Conservation (phyloP, 1,140 invertebrate genomes). For the Triops cancriformis region DNA sequence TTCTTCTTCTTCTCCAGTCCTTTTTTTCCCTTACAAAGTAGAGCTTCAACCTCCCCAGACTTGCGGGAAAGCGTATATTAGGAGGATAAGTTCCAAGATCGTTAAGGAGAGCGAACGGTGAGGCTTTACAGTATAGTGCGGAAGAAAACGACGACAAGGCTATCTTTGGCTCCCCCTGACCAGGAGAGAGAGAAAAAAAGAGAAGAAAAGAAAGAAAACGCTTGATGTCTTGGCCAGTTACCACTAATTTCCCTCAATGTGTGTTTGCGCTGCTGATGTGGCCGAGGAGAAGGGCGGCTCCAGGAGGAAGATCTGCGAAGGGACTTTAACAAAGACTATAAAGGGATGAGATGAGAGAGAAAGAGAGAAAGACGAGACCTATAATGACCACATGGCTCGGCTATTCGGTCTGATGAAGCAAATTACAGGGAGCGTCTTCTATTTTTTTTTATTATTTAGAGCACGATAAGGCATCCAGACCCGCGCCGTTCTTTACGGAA, state of each 20-base stretch:
- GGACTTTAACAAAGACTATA: constrained; percentile 2
- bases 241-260: constrained; percentile 5
- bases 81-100: not conserved
- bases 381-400: constrained; percentile 7
- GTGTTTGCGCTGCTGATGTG: constrained; percentile 9
- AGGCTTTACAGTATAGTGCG: not conserved
- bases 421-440: not conserved
- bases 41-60: no score
- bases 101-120: not conserved
- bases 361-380: not conserved
- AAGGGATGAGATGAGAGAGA: not conserved
- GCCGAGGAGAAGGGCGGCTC: not conserved
- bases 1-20: not conserved
- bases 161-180: not conserved
- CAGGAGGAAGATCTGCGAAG: not conserved
- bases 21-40: not conserved
- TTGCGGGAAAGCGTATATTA: no score
- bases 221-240: constrained; percentile 4
- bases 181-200: not conserved
- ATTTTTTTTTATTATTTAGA: not conserved
- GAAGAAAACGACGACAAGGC: not conserved
- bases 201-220: not conserved
- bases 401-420: not conserved
- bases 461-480: not conserved
- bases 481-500: not conserved